Evolutionary conservation across 2,797 vertebrate species (phyloP), one percentile per base, ranked within the genome.

Genomic region (Peromyscus eremicus): DNA sequence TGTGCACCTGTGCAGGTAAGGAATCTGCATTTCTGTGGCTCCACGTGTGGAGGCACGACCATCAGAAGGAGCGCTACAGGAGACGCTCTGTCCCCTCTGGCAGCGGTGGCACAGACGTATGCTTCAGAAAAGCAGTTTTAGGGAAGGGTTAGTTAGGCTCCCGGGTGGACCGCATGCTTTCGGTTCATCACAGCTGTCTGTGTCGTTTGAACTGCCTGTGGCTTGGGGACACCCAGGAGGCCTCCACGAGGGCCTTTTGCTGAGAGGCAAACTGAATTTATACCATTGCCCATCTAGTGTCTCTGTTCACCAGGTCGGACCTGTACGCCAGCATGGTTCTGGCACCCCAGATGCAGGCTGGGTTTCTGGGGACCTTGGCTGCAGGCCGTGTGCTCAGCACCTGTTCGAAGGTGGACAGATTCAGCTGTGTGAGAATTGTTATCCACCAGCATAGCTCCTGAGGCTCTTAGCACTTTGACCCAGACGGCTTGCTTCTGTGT

Each of bases 91-190:
- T n/a, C 62, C 60, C 75, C 16, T 49, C 62, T 13, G 64, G 32
- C 3, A 9, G 17, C 16, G 9, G 16, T 57, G 81, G 84, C 52
- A 55, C 1, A 1, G 40, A 60, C 37, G 19, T 64, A 19, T 19
- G 0, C 80, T 32, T 49, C 32, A 43, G 80, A 49, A 66, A 77
- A 34, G 27, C 25, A 60, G 8, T 7, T 49, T 49, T 52, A 64
- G 73, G 89, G 66, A 46, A n/a, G 40, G 57, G 60, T 70, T 60
- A 60, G 83, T 57, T 52, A 16, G 86, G 70, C 43, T 43, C 43
- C 57, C 6, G 2, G 52, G 1, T 0, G 19, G 0, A 52, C 34
- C n/a, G 52, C 6, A 1, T 29, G 2, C 75, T 37, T 81, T 40
- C 43, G 37, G 43, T 66, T 95, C 32, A 70, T 84, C 64, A 85